Evolutionary conservation across 2,797 vertebrate genomes (phyloP).

Genomic region (Cuniculus paca): DNA sequence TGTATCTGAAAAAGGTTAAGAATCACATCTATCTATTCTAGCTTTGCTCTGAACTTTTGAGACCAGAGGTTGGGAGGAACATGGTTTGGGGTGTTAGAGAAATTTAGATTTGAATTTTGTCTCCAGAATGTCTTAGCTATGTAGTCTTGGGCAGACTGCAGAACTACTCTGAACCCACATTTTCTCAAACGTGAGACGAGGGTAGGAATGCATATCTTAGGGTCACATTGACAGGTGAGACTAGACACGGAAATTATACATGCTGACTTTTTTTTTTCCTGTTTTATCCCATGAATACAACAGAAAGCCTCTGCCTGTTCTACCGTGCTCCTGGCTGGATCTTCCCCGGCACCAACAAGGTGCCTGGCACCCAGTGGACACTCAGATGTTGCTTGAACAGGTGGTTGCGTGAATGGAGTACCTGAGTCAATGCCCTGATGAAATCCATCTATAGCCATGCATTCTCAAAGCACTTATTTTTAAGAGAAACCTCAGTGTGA

Average conservation of each 20-base stretch:
- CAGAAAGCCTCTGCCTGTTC: not conserved
- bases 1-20: not conserved
- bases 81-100: not conserved
- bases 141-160: not conserved
- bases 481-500: not conserved
- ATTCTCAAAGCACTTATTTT: constrained; percentile 8
- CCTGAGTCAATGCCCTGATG: not conserved
- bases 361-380: not conserved
- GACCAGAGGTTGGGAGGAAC: not conserved
- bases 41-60: constrained; percentile 56
- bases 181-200: constrained; percentile 1
- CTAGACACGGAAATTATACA: not conserved
- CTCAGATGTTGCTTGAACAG: not conserved
- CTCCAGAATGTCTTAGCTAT: not conserved
- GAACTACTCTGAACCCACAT: not conserved
- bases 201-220: not conserved
- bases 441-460: not conserved
- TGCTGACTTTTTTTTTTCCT: not conserved
- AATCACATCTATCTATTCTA: not conserved
- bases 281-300: not conserved
- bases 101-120: not conserved
- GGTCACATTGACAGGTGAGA: not conserved
- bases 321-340: not conserved
- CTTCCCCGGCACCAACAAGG: not conserved
- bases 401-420: not conserved